phyloP scores from a whole-genome alignment of 2,797 vertebrate genomes.

The Gambusia yucatana region DNA sequence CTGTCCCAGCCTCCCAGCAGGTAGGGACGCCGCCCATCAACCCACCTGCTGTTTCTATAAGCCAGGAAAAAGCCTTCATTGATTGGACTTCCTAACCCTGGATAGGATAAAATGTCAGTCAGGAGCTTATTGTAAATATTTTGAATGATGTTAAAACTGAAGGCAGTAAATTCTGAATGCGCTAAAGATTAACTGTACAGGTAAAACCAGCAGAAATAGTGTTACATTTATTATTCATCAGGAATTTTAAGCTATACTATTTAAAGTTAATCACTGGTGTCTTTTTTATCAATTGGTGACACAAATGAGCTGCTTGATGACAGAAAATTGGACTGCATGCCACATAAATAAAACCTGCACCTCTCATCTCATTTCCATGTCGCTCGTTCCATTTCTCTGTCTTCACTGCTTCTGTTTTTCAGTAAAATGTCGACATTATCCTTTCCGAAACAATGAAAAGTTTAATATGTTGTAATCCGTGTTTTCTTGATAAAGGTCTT shows the following conservation, averaged over 20 bases:
- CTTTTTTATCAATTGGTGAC: conserved; percentile 11
- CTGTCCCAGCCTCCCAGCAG: conserved; percentile 95
- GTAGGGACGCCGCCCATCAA: conserved; percentile 70
- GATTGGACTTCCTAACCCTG: conserved; percentile 13
- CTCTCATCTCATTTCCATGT: conserved; percentile 7
- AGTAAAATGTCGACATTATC: neutral
- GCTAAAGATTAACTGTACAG: neutral
- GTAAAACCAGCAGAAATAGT: conserved; percentile 12
- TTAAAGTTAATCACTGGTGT: neutral
- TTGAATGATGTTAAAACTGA: conserved; percentile 8
- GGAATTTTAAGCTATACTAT: neutral
- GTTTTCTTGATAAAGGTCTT: neutral
- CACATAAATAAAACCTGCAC: neutral
- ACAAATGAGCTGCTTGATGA: neutral
- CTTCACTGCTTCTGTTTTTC: neutral
- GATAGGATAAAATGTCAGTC: neutral
- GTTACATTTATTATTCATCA: conserved; percentile 14
- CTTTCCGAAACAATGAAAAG: neutral
- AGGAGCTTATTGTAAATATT: neutral
- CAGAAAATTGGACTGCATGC: neutral
- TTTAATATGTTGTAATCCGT: neutral
- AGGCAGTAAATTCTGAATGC: neutral
- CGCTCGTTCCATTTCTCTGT: neutral
- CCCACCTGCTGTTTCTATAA: conserved; percentile 12
- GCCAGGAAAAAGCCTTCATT: conserved; percentile 15